These are phyloP conservation scores for Boulengeromyrus knoepffleri DNA, from an alignment of 2,113 vertebrate species.

Conservation along the genomic window DNA sequence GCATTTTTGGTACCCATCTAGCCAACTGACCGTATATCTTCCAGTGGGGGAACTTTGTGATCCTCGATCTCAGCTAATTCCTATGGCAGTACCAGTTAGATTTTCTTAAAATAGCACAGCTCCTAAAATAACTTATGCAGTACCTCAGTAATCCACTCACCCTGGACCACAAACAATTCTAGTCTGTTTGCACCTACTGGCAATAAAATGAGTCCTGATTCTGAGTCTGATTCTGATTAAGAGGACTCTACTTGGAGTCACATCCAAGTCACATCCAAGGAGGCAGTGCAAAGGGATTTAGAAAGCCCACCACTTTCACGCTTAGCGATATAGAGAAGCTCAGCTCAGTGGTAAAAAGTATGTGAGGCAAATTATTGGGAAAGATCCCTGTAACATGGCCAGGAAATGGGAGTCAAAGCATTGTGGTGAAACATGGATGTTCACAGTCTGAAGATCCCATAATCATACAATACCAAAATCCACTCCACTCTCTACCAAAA, in stretches of 20 bases:
- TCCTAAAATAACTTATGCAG: neutral
- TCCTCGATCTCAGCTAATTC: neutral
- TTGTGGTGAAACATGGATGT: neutral
- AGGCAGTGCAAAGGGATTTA: slow-evolving; percentile 14
- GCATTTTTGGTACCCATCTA: neutral
- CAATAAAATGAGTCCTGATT: neutral
- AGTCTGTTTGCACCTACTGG: neutral
- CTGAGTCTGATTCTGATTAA: no score
- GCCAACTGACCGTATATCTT: neutral
- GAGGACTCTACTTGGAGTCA: neutral
- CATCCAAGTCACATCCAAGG: neutral
- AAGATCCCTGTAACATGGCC: neutral
- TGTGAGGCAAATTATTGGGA: neutral
- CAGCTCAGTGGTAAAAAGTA: neutral
- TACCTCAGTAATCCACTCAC: no score
- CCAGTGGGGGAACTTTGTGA: neutral
- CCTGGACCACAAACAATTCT: neutral
- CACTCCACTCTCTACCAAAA: neutral
- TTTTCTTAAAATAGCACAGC: neutral
- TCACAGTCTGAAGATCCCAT: neutral
- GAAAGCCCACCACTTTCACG: slow-evolving; percentile 18
- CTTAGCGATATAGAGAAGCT: slow-evolving; percentile 24
- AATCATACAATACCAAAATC: neutral
- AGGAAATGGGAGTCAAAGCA: neutral
- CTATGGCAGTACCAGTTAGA: neutral